These are phyloP conservation scores for Acanthurus leucopareius DNA, from an alignment of 2,797 vertebrate species.

Conservation along the genomic window DNA sequence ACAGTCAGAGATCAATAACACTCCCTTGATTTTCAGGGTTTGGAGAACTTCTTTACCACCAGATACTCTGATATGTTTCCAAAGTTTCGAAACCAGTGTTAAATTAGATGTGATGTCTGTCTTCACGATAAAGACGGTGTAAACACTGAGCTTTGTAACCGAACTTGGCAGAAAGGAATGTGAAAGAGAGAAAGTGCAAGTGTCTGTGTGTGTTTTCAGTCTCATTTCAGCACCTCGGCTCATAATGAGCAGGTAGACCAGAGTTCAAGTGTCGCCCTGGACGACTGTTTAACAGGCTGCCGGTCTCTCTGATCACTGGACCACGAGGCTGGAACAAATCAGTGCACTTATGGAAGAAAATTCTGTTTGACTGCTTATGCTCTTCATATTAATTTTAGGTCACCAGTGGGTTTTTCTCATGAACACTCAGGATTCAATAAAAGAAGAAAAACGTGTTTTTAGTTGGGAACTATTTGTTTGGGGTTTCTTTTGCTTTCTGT, in stretches of 20 bases:
- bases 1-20: no score
- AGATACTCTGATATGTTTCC: conserved; percentile 2
- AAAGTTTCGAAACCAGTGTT: conserved; percentile 53
- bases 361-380: not conserved
- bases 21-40: not conserved
- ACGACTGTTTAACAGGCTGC: conserved; percentile 13
- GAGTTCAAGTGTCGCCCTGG: conserved; percentile 27
- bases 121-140: conserved; percentile 39
- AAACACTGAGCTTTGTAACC: conserved; percentile 34
- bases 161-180: conserved; percentile 39
- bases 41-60: not conserved
- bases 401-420: not conserved
- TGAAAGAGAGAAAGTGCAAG: conserved; percentile 17
- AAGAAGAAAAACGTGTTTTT: no score
- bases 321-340: conserved; percentile 7
- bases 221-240: conserved; percentile 37
- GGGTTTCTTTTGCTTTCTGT: no score
- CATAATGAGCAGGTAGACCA: conserved; percentile 17
- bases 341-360: not conserved
- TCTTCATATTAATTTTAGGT: not conserved
- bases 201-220: conserved; percentile 38
- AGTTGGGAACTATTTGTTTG: no score
- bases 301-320: conserved; percentile 29
- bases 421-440: no score
- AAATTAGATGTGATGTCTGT: conserved; percentile 52